Evolutionary conservation across 2,797 vertebrate species (phyloP).

Genomic region (Dermochelys coriacea): DNA sequence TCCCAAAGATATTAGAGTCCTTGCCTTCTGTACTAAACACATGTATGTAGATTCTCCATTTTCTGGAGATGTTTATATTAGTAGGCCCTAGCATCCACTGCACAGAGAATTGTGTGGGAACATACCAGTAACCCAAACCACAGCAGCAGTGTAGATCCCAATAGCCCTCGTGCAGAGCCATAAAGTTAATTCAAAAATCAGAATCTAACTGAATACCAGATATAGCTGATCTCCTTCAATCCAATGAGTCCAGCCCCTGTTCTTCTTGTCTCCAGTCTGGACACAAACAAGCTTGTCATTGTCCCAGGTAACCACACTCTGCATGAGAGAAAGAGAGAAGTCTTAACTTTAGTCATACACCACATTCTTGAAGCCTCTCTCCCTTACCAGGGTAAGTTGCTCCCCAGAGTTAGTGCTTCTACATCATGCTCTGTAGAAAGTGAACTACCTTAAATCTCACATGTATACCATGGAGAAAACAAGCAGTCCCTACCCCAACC

Average conservation of each 20-base stretch:
- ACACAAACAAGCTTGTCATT: conserved; percentile 87
- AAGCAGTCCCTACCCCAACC: background rate
- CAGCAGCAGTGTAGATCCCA: background rate
- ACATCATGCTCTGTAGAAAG: background rate
- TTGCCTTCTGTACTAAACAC: too few species aligned
- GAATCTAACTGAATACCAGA: conserved; percentile 81
- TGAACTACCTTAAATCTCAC: background rate
- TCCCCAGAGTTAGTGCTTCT: background rate
- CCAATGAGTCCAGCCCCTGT: conserved; percentile 93
- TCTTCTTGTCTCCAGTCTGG: conserved; percentile 91
- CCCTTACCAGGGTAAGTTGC: too few species aligned
- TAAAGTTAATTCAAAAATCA: background rate
- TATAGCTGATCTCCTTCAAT: conserved; percentile 89
- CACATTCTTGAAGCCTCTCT: background rate
- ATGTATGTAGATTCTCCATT: background rate
- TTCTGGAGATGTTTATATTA: background rate
- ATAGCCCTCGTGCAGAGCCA: background rate
- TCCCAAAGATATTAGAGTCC: background rate
- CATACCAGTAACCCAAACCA: background rate
- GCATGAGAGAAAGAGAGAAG: background rate
- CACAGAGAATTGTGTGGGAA: background rate
- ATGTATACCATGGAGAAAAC: background rate
- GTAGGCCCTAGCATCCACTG: background rate
- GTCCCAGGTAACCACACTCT: conserved; percentile 90
- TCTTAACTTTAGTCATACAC: background rate